A percentile compares a stretch with the other conserved stretches of the same genome.
Conservation (phyloP, 1,140 invertebrate genomes). For the Periplaneta americana region DNA sequence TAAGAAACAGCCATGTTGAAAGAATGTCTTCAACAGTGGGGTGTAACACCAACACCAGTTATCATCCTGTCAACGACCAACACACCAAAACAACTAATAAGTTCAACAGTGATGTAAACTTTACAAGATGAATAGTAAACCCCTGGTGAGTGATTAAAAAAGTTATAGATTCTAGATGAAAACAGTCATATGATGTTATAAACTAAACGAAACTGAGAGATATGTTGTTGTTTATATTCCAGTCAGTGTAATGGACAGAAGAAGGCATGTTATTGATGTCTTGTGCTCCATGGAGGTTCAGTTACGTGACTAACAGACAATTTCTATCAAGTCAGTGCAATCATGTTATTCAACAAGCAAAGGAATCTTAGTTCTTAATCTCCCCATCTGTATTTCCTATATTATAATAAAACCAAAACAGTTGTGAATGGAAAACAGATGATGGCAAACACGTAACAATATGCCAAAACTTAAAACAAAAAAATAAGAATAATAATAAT, state of each 20-base stretch:
- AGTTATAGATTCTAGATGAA: background rate
- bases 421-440: background rate
- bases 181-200: background rate
- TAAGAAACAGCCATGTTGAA: too few species aligned
- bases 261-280: background rate
- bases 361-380: background rate
- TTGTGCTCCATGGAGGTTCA: background rate
- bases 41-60: background rate
- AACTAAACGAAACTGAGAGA: background rate
- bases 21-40: too few species aligned
- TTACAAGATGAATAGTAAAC: too few species aligned
- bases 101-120: background rate
- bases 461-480: too few species aligned
- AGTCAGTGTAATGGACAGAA: background rate
- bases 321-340: background rate
- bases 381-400: background rate
- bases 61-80: background rate
- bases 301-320: background rate
- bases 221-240: background rate
- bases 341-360: background rate
- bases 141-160: background rate
- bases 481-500: too few species aligned
- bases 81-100: background rate
- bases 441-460: background rate
- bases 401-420: background rate